Evolutionary conservation across 2,113 vertebrate genomes (phyloP), one percentile per base, ranked within the genome.

Genomic region (Pheucticus melanocephalus): DNA sequence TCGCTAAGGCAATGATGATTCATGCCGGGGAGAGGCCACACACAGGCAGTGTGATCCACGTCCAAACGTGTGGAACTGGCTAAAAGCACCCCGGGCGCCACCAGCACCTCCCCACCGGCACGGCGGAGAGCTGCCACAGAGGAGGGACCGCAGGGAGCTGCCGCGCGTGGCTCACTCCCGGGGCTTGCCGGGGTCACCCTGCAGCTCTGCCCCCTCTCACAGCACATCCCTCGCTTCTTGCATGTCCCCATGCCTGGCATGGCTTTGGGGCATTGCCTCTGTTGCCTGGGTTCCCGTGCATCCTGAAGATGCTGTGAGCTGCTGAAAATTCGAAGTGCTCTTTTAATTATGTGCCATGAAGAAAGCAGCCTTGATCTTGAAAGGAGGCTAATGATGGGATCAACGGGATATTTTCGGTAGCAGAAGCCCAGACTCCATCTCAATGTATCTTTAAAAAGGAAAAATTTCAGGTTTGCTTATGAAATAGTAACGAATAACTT

Each of bases 141-240:
- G 8, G 5, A 71, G 30, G 28, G 15, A 61, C 6, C 12, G 0
- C n/a, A 4, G 1, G 0, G 12, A 45, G 48, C 30, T 13, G 51
- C 30, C 0, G 30, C 17, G 5, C 0, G 0, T 3, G 60, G 50
- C 40, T 73, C 3, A 0, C 14, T 17, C 2, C 60, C 0, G 2
- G 42, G n/a, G 28, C 28, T 54, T 9, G 0, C 40, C 1, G 0
- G 44, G 47, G 25, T 24, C 23, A 28, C n/a, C 3, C 1, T 0
- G 35, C 40, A 31, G 48, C 70, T 82, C 28, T 9, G 31, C 24
- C 56, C 8, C 69, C 73, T n/a, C 65, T 50, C 3, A 1, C 12
- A 7, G 12, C 22, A 0, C 11, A 8, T n/a, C 45, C 54, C 30
- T 66, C 1, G 1, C 39, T 18, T 8, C 33, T 13, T 5, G 8